These are phyloP conservation scores for Zaprionus ornatus DNA, from an alignment of 1,140 invertebrate species.

Conservation along the genomic window DNA sequence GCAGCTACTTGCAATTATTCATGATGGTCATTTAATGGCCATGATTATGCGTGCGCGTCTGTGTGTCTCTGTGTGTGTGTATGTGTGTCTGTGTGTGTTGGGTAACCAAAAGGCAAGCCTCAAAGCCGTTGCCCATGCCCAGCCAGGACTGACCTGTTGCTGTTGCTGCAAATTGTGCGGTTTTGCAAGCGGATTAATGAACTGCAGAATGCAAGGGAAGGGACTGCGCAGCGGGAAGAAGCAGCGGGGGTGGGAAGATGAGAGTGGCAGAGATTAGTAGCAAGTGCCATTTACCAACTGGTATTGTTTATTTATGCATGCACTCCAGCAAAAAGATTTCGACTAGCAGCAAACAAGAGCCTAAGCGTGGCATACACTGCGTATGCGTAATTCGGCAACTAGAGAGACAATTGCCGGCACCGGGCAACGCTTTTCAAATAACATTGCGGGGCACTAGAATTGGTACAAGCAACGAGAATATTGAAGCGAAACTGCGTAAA, in stretches of 20 bases:
- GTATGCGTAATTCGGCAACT: slow-evolving; percentile 24
- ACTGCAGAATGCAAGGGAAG: background rate
- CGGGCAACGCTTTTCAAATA: too few species aligned
- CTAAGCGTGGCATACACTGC: slow-evolving; percentile 10
- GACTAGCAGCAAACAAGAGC: background rate
- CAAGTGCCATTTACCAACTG: background rate
- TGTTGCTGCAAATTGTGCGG: slow-evolving; percentile 49
- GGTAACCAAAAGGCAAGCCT: background rate
- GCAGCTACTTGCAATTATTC: slow-evolving; percentile 28
- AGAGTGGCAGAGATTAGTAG: background rate
- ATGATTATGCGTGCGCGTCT: slow-evolving; percentile 6
- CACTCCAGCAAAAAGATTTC: background rate
- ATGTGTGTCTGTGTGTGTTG: background rate
- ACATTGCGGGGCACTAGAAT: too few species aligned
- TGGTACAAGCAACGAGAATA: too few species aligned
- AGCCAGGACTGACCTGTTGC: background rate
- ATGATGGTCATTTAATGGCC: slow-evolving; percentile 35
- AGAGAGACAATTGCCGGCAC: background rate
- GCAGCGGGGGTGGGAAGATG: background rate
- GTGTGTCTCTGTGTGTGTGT: slow-evolving; percentile 4
- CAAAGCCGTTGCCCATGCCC: background rate
- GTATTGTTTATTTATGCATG: background rate
- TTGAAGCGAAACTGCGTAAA: too few species aligned
- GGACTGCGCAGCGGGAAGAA: background rate
- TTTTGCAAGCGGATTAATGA: slow-evolving; percentile 44